Evolutionary conservation across 2,797 vertebrate genomes (phyloP).

Genomic region (Notoglanidium macrostoma): DNA sequence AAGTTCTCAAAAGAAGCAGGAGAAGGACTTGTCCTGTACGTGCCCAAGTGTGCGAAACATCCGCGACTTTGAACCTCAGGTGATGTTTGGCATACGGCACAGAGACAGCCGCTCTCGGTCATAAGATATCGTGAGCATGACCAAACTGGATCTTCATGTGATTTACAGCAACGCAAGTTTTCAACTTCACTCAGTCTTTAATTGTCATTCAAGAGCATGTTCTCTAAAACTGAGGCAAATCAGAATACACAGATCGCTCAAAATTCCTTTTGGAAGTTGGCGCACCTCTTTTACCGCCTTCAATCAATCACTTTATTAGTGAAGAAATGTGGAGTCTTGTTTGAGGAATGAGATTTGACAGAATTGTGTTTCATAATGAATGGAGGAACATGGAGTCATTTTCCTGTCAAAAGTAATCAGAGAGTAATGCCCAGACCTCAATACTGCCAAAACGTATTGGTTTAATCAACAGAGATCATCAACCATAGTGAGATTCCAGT

Average conservation of each 20-base stretch:
- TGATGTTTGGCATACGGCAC: constrained; percentile 2
- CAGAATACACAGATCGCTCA: not conserved
- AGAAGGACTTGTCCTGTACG: not conserved
- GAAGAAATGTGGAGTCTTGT: not conserved
- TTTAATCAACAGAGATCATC: not conserved
- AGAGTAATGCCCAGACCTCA: not conserved
- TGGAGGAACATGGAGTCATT: not conserved
- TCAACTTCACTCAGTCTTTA: not conserved
- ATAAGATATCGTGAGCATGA: not conserved
- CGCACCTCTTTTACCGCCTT: not conserved
- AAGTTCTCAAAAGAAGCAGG: constrained; percentile 8
- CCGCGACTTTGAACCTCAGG: constrained; percentile 13
- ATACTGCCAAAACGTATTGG: not conserved
- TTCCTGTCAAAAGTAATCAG: not conserved
- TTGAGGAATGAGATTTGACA: not conserved
- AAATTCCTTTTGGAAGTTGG: not conserved
- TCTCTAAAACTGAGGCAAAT: not conserved
- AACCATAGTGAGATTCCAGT: not conserved
- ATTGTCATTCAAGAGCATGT: not conserved
- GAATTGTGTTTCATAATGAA: not conserved
- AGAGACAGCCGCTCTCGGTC: constrained; percentile 14
- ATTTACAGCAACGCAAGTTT: not conserved
- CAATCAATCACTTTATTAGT: not conserved
- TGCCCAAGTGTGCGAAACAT: constrained; percentile 34
- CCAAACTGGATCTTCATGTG: not conserved